These are phyloP conservation scores for Coelinius sp. DNA, from an alignment of 2,888 invertebrate species.

Conservation along the genomic window DNA sequence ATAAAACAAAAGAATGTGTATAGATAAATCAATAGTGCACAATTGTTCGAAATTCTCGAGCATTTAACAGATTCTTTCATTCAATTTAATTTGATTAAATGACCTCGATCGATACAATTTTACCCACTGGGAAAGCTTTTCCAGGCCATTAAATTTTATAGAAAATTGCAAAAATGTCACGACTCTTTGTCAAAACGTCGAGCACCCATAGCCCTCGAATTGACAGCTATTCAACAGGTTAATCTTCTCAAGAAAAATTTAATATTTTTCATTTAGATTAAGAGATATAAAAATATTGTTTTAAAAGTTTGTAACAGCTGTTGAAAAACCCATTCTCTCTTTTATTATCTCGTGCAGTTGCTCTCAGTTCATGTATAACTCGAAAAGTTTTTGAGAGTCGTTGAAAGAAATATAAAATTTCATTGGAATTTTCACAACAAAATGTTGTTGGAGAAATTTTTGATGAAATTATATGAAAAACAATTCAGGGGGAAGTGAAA, in stretches of 20 bases:
- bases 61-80: not conserved
- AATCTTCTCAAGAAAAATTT: not conserved
- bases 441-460: not conserved
- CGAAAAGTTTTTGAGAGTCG: conserved; percentile 10
- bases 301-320: not conserved
- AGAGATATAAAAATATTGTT: not conserved
- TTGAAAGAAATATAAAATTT: not conserved
- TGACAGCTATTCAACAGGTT: conserved; percentile 33
- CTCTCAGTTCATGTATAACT: not conserved
- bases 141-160: not conserved
- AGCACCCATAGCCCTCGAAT: not conserved
- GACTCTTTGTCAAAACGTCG: conserved; percentile 1
- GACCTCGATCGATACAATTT: not conserved
- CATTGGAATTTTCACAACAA: not conserved
- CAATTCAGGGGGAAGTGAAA: not conserved
- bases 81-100: not conserved
- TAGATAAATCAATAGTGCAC: not conserved
- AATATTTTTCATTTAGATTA: not conserved
- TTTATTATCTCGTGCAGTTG: not conserved
- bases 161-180: conserved; percentile 1
- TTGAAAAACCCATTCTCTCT: not conserved
- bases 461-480: not conserved
- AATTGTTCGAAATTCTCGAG: not conserved
- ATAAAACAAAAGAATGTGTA: not conserved
- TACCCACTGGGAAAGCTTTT: not conserved